Evolutionary conservation across 2,797 vertebrate species (phyloP), one percentile per base, ranked within the genome.

Genomic region (Streptopelia turtur): DNA sequence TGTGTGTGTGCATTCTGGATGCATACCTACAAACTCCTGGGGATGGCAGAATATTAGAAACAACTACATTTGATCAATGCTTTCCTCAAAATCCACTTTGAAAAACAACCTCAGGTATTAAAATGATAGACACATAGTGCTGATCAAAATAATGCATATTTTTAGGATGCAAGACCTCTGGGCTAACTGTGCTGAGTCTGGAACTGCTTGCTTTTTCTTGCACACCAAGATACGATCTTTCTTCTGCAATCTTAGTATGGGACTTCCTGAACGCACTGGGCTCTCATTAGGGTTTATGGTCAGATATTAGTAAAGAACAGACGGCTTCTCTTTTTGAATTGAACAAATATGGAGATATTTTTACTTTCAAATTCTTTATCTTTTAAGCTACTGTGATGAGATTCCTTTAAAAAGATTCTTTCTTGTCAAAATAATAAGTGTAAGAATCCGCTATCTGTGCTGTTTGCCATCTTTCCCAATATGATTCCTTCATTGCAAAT

Each of bases 31-130:
- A 71, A 57, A 55, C 61, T 86, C 60, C 60, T 85, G 65, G 71
- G 22, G 65, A 65, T 71, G 45, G 45, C 57, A 88, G 69, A 85
- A 50, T 56, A 17, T 78, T 65, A 70, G 79, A 80, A 91, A 60
- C 68, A 57, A 28, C n/a, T 77, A n/a, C 60, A 28, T 91, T 94
- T 83, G 85, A 86, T 94, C 81, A 88, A 90, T 86, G 57, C 81
- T 68, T 68, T 85, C 87, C 57, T 91, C 53, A 85, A 83, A 95
- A 91, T 84, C 59, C 45, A 30, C 70, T 90, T 82, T 30, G 74
- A 63, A 87, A 78, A 83, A 21, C 55, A 87, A 64, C 81, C 89
- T 71, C 53, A 23, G 89, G 75, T 92, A 81, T 87, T 83, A 53
- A 80, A 83, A 91, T 75, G 69, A 76, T 43, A 64, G 56, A 64